A percentile compares a stretch with the other conserved stretches of the same genome.
These are phyloP conservation scores for Galemys pyrenaicus DNA, from an alignment of 2,113 vertebrate genomes.

Conservation along the genomic window DNA sequence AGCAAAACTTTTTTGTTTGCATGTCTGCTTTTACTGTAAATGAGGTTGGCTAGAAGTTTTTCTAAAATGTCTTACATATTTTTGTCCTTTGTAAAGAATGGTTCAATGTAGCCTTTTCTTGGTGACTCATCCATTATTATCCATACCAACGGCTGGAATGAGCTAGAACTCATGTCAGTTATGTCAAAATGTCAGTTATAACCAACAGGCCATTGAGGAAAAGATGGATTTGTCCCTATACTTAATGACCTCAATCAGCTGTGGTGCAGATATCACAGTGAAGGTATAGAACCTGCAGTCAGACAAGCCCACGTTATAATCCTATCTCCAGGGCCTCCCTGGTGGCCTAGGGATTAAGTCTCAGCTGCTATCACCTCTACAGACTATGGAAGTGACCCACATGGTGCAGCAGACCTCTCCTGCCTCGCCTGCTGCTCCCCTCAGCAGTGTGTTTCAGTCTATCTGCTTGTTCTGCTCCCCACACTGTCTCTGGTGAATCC, in stretches of 20 bases:
- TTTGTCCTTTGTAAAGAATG: slow-evolving; percentile 30
- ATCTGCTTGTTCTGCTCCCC: no score
- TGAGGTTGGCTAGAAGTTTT: slow-evolving; percentile 36
- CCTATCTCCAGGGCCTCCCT: neutral
- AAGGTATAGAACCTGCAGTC: neutral
- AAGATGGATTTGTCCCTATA: neutral
- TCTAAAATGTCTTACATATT: neutral
- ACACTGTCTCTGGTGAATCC: no score
- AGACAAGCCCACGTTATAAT: neutral
- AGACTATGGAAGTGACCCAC: no score
- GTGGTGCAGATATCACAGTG: neutral
- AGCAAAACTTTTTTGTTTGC: slow-evolving; percentile 40
- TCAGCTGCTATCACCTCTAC: no score
- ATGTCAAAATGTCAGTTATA: no score
- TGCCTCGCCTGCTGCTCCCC: no score
- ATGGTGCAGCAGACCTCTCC: no score
- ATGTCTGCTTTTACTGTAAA: slow-evolving; percentile 28
- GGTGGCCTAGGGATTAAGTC: no score
- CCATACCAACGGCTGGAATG: neutral
- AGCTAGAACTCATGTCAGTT: no score
- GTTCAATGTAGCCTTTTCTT: slow-evolving; percentile 42
- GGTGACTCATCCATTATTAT: neutral
- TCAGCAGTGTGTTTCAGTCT: no score
- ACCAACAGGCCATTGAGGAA: neutral
- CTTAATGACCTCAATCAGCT: neutral